Conservation (phyloP, 2,797 vertebrate genomes). For the Urophycis tenuis region DNA sequence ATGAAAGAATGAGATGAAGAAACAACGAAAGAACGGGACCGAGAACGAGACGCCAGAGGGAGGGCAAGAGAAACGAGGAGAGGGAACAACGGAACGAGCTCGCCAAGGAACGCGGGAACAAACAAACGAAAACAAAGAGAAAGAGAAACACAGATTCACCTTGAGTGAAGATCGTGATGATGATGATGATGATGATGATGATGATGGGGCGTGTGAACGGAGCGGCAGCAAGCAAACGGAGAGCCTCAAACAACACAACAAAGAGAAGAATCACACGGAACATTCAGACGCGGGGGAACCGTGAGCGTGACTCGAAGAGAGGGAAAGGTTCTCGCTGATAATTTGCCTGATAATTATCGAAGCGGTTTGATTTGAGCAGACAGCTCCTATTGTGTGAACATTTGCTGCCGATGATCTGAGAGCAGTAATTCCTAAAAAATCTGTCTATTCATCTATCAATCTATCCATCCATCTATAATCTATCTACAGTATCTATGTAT, state of each 20-base stretch:
- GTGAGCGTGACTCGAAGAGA: not conserved
- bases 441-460: not conserved
- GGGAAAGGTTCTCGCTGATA: not conserved
- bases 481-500: not conserved
- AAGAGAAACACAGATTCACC: not conserved
- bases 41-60: no score
- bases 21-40: not conserved
- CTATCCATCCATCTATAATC: not conserved
- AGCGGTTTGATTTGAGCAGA: not conserved
- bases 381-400: not conserved
- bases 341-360: not conserved
- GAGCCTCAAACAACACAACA: not conserved
- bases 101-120: not conserved
- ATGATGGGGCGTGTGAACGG: no score
- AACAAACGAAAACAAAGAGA: not conserved
- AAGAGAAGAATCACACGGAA: not conserved
- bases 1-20: not conserved
- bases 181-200: no score
- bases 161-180: no score
- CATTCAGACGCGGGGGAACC: not conserved
- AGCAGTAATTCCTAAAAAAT: not conserved
- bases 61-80: no score
- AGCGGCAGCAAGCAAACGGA: no score
- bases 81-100: not conserved
- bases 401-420: not conserved